Evolutionary conservation across 2,888 invertebrate species (phyloP).

Genomic region (Seladonia tumulorum): DNA sequence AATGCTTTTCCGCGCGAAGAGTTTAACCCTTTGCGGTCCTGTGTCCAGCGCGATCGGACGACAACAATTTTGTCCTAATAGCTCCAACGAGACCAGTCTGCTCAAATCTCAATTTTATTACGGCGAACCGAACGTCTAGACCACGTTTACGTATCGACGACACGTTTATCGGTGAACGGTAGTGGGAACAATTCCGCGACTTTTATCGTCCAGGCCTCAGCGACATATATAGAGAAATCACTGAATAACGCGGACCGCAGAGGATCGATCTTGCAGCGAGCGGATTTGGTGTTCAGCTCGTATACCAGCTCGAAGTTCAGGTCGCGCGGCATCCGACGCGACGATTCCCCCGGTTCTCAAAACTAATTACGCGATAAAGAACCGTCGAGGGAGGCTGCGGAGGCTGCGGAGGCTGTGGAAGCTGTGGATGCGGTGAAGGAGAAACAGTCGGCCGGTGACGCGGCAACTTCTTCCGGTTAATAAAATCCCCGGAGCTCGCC

Average conservation of each 20-base stretch:
- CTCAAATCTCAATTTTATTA: neutral
- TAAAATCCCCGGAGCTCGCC: conserved; percentile 11
- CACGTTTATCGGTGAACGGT: no score
- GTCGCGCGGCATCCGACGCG: neutral
- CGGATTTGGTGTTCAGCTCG: no score
- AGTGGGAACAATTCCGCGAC: no score
- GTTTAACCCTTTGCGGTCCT: neutral
- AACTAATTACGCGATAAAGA: conserved; percentile 16
- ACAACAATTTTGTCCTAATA: no score
- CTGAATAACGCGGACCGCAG: neutral
- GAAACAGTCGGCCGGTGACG: conserved; percentile 14
- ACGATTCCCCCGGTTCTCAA: neutral
- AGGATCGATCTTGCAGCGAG: conserved; percentile 1
- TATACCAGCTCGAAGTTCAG: neutral
- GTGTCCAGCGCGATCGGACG: no score
- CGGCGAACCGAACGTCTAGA: neutral
- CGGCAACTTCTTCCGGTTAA: conserved; percentile 11
- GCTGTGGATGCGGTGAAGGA: neutral
- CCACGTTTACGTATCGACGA: no score
- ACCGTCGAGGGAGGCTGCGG: neutral
- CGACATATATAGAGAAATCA: no score
- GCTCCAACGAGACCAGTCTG: no score
- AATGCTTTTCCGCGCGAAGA: neutral
- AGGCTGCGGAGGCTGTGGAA: neutral
- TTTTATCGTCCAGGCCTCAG: no score